A percentile compares a stretch with the other conserved stretches of the same genome.
phyloP scores from a whole-genome alignment of 2,888 invertebrate species.

The Lithosia quadra region DNA sequence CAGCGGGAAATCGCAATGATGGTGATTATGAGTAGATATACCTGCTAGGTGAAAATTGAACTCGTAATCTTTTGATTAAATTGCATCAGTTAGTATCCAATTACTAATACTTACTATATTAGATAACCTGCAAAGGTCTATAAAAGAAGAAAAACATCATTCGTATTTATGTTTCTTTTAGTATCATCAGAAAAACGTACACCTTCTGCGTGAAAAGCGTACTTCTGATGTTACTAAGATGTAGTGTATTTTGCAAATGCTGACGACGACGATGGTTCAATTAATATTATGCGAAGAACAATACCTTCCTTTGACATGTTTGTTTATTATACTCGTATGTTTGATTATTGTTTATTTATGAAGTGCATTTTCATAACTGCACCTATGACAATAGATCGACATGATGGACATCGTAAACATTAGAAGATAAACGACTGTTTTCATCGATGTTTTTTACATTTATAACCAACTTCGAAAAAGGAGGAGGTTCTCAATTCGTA shows the following conservation, averaged over 20 bases:
- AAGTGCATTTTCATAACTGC: not conserved
- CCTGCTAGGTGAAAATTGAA: too few relatives aligned
- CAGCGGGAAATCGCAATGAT: too few relatives aligned
- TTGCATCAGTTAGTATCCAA: not conserved
- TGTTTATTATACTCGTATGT: not conserved
- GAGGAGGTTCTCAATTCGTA: too few relatives aligned
- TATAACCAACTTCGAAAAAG: too few relatives aligned
- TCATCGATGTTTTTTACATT: not conserved
- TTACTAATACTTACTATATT: not conserved
- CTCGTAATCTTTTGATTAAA: not conserved
- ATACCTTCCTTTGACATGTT: constrained; percentile 1
- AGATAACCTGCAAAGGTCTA: not conserved
- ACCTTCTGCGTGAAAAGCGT: not conserved
- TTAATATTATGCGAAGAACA: not conserved
- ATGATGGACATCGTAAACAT: not conserved
- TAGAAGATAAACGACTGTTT: not conserved
- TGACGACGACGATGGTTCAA: not conserved
- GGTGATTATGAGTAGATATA: too few relatives aligned
- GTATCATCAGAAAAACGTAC: not conserved
- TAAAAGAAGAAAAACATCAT: not conserved
- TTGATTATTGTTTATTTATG: not conserved
- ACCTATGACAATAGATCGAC: too few relatives aligned
- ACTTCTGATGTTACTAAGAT: too few relatives aligned
- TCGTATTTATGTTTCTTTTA: not conserved
- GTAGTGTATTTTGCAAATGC: not conserved